These are phyloP conservation scores for Sinosuthora webbiana DNA, from an alignment of 2,113 vertebrate genomes.

Conservation along the genomic window DNA sequence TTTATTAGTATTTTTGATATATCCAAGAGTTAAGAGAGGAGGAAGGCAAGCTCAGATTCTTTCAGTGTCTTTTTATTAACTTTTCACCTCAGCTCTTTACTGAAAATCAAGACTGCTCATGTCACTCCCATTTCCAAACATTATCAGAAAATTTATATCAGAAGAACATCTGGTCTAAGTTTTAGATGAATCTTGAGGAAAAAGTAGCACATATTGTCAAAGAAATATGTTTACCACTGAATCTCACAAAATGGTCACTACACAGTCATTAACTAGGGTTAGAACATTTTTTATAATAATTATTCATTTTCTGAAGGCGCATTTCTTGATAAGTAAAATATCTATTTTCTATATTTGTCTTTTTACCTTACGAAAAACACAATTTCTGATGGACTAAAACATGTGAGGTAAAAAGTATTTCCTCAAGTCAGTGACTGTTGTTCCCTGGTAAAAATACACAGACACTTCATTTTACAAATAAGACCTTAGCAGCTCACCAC, in stretches of 20 bases:
- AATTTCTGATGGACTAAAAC: background rate
- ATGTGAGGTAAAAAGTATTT: background rate
- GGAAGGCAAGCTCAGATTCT: background rate
- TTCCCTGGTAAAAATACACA: background rate
- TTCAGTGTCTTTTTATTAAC: background rate
- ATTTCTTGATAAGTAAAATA: background rate
- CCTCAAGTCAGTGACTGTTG: background rate
- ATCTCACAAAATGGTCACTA: background rate
- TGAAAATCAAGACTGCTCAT: background rate
- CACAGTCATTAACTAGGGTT: background rate
- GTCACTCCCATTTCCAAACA: background rate
- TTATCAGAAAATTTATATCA: background rate
- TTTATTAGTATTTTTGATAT: background rate
- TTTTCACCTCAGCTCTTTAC: background rate
- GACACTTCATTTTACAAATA: background rate
- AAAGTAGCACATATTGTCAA: background rate
- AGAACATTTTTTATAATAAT: background rate
- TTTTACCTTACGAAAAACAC: background rate
- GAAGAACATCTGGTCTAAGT: background rate
- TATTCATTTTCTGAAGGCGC: background rate
- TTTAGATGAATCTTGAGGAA: background rate
- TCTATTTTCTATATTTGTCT: background rate
- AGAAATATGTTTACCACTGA: background rate
- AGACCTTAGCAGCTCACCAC: background rate
- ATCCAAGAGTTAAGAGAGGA: background rate